Conservation (phyloP, 2,888 invertebrate genomes). For the Dasypolia templi region DNA sequence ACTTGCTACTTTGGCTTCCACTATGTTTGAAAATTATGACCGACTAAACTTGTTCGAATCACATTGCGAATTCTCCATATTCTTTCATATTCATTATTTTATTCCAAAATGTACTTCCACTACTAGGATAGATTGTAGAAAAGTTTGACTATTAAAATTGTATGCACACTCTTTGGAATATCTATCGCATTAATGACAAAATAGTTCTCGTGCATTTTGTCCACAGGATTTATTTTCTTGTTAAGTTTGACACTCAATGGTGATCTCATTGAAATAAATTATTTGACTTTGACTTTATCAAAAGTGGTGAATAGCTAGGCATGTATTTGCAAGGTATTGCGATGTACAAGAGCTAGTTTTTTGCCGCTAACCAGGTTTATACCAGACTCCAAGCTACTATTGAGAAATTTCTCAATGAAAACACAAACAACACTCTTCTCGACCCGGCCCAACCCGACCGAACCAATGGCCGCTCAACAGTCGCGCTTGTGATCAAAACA, state of each 20-base stretch:
- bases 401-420: not conserved
- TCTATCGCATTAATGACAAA: not conserved
- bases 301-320: too few relatives aligned
- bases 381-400: not conserved
- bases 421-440: not conserved
- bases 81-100: conserved; percentile 35
- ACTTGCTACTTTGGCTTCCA: conserved; percentile 43
- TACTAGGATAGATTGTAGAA: conserved; percentile 5
- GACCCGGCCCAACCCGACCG: too few relatives aligned
- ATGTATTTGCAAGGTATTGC: not conserved
- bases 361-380: not conserved
- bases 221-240: not conserved
- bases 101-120: conserved; percentile 10
- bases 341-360: not conserved
- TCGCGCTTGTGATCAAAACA: not conserved
- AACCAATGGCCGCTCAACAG: too few relatives aligned
- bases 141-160: conserved; percentile 23
- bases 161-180: not conserved
- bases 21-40: conserved; percentile 53
- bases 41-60: conserved; percentile 50
- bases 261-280: too few relatives aligned
- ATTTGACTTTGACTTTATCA: too few relatives aligned
- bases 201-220: not conserved
- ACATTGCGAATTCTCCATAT: conserved; percentile 35
- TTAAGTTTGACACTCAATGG: too few relatives aligned